A percentile compares a stretch with the other conserved stretches of the same genome.
These are phyloP conservation scores for Baronia brevicornis DNA, from an alignment of 2,888 invertebrate genomes.

Conservation along the genomic window DNA sequence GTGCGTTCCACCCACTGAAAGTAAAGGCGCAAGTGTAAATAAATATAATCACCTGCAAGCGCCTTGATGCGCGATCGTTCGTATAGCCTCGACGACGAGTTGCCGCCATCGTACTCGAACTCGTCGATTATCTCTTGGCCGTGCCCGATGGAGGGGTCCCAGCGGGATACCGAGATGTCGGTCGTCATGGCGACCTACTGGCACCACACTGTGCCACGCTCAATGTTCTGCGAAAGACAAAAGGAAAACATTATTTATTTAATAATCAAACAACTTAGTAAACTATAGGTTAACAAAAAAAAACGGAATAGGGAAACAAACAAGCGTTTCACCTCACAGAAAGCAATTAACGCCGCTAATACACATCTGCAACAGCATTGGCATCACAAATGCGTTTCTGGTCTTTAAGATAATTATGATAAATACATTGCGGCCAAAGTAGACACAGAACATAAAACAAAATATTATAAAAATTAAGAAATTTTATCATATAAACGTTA, in stretches of 20 bases:
- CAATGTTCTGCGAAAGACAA: constrained; percentile 47
- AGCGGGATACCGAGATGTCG: constrained; percentile 97
- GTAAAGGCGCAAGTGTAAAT: neutral
- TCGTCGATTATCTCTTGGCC: constrained; percentile 96
- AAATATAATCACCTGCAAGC: constrained; percentile 85
- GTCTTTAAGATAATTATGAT: too few relatives aligned
- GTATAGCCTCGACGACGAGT: constrained; percentile 98
- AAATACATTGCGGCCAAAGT: too few relatives aligned
- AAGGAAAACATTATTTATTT: constrained; percentile 3
- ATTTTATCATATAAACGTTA: too few relatives aligned
- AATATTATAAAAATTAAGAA: too few relatives aligned
- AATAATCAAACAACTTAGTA: neutral
- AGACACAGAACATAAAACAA: too few relatives aligned
- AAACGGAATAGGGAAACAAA: too few relatives aligned
- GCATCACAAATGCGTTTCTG: too few relatives aligned
- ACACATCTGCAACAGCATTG: too few relatives aligned
- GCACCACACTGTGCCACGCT: constrained; percentile 57
- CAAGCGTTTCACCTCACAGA: neutral
- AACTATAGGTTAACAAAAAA: too few relatives aligned
- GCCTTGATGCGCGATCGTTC: constrained; percentile 99
- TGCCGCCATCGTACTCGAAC: constrained; percentile 99
- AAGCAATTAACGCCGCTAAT: too few relatives aligned
- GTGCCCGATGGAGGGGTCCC: constrained; percentile 92
- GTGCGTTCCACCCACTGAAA: neutral
- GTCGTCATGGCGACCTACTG: constrained; percentile 87